phyloP scores from a whole-genome alignment of 2,113 vertebrate species.

The Thomomys bottae region DNA sequence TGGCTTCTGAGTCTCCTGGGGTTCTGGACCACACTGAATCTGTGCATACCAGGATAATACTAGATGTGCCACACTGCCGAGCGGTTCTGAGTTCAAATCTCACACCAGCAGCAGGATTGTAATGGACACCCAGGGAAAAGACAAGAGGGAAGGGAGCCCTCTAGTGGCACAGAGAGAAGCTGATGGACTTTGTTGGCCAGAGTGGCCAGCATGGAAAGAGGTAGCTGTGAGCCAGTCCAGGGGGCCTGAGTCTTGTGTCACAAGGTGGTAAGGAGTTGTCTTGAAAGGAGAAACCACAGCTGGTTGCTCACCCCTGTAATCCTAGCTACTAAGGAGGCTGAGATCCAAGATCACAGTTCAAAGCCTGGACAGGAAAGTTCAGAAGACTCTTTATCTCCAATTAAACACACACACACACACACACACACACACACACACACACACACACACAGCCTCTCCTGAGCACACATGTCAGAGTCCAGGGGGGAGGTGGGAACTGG shows the following conservation, averaged over 20 bases:
- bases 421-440: too few species aligned
- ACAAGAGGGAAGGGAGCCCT: not conserved
- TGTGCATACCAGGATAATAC: not conserved
- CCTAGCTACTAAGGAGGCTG: too few species aligned
- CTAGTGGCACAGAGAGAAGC: not conserved
- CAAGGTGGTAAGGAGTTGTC: not conserved
- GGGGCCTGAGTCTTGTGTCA: not conserved
- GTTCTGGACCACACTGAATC: not conserved
- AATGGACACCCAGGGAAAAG: not conserved
- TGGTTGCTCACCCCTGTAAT: too few species aligned
- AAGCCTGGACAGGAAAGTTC: too few species aligned
- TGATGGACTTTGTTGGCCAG: not conserved
- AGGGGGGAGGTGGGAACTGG: not conserved
- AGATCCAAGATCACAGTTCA: too few species aligned
- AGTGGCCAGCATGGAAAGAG: not conserved
- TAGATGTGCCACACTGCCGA: not conserved
- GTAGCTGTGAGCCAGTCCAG: not conserved
- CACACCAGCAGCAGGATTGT: rapidly evolving
- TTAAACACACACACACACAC: too few species aligned
- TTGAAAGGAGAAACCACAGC: not conserved
- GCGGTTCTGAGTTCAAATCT: not conserved
- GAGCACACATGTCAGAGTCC: not conserved
- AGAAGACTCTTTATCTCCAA: too few species aligned
- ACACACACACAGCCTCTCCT: not conserved
- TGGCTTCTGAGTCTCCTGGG: too few species aligned